Conservation (phyloP, 2,888 invertebrate species). For the Leucoma salicis region DNA sequence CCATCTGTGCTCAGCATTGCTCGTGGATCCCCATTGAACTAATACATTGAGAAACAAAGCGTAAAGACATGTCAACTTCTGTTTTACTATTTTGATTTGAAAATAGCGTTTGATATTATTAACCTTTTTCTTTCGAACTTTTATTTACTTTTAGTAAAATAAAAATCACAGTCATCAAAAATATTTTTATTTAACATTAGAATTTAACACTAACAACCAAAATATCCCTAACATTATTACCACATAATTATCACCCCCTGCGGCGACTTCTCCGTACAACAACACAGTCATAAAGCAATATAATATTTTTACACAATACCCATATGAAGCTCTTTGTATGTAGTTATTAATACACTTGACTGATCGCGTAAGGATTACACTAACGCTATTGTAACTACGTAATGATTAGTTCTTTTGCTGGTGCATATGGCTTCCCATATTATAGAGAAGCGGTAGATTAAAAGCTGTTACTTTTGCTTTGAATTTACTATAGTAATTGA, state of each 20-base stretch:
- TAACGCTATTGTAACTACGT: slow-evolving; percentile 16
- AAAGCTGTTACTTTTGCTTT: too few species aligned
- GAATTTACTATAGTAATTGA: too few species aligned
- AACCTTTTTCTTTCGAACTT: too few species aligned
- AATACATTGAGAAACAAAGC: too few species aligned
- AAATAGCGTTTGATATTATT: too few species aligned
- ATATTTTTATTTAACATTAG: too few species aligned
- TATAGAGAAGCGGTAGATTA: background rate
- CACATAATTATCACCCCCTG: slow-evolving; percentile 14
- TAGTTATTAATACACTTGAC: slow-evolving; percentile 22
- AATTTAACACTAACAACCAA: background rate
- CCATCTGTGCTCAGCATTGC: too few species aligned
- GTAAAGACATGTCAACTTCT: too few species aligned
- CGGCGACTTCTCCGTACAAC: slow-evolving; percentile 5
- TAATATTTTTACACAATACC: slow-evolving; percentile 22
- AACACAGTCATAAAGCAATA: slow-evolving; percentile 16
- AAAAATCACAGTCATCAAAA: too few species aligned
- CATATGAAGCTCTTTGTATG: slow-evolving; percentile 14
- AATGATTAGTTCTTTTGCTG: slow-evolving; percentile 17
- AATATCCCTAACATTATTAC: slow-evolving; percentile 1
- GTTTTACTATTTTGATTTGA: too few species aligned
- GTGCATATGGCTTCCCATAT: slow-evolving; percentile 11
- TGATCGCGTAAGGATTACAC: slow-evolving; percentile 23
- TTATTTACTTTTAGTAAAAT: too few species aligned
- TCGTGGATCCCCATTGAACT: too few species aligned